These are phyloP conservation scores for Tetragonisca angustula DNA, from an alignment of 2,888 invertebrate genomes.

Conservation along the genomic window DNA sequence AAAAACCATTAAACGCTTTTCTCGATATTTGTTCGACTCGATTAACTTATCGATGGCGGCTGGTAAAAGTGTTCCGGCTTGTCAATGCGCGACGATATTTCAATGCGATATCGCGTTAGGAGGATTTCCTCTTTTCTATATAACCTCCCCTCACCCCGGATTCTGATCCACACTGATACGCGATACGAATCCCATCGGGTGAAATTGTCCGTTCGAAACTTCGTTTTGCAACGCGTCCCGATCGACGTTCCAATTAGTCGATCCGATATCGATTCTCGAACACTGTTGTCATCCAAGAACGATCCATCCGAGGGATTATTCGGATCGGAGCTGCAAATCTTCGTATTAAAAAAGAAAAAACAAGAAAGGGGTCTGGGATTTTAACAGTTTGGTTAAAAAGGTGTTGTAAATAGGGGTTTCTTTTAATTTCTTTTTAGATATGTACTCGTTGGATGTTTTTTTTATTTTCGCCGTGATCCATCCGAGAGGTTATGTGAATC, in stretches of 20 bases:
- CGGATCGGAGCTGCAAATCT: background rate
- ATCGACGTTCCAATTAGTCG: slow-evolving; percentile 20
- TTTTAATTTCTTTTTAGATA: no score
- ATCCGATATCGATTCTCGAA: slow-evolving; percentile 19
- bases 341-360: no score
- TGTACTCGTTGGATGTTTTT: no score
- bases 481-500: no score
- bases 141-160: no score
- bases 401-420: no score
- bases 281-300: background rate
- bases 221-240: slow-evolving; percentile 26
- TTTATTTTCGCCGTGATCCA: no score
- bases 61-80: slow-evolving; percentile 38
- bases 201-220: slow-evolving; percentile 19
- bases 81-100: slow-evolving; percentile 50
- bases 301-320: slow-evolving; percentile 12
- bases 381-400: no score
- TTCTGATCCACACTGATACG: background rate
- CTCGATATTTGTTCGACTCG: slow-evolving; percentile 51
- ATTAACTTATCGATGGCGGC: slow-evolving; percentile 49
- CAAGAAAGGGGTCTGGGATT: no score
- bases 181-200: background rate
- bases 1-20: slow-evolving; percentile 49
- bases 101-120: slow-evolving; percentile 35
- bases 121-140: slow-evolving; percentile 28